Conservation (phyloP, 2,888 invertebrate genomes). For the Sericinus montela region DNA sequence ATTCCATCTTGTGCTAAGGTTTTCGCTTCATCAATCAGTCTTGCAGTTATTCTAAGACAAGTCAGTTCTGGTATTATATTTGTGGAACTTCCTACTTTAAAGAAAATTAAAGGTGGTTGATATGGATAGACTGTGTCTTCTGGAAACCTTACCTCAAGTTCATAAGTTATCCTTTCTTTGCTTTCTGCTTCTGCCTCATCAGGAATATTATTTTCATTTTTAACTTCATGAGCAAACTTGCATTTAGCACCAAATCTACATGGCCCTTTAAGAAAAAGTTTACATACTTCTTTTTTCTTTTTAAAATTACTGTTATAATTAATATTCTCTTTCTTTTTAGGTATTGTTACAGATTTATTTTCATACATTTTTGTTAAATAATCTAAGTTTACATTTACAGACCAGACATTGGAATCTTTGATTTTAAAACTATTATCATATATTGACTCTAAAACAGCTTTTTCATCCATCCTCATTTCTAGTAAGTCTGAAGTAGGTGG, state of each 20-base stretch:
- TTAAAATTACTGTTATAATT: conserved; percentile 65
- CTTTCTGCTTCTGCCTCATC: conserved; percentile 43
- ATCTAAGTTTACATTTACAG: conserved; percentile 82
- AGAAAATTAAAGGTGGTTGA: conserved; percentile 85
- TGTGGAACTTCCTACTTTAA: conserved; percentile 80
- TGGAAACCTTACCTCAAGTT: conserved; percentile 87
- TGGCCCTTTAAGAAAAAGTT: conserved; percentile 81
- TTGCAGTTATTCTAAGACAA: conserved; percentile 82
- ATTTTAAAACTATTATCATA: conserved; percentile 85
- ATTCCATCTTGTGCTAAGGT: conserved; percentile 82
- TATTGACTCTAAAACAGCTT: conserved; percentile 86
- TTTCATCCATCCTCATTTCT: conserved; percentile 85
- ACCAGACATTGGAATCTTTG: conserved; percentile 87
- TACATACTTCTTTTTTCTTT: conserved; percentile 78
- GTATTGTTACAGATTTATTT: conserved; percentile 65
- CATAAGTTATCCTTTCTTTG: conserved; percentile 73
- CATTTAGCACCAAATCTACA: conserved; percentile 88
- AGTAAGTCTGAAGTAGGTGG: conserved; percentile 74
- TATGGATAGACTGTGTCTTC: conserved; percentile 85
- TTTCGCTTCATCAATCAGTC: conserved; percentile 84
- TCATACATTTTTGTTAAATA: conserved; percentile 80
- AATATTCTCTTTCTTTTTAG: conserved; percentile 58
- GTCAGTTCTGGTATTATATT: conserved; percentile 81
- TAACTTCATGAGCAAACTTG: conserved; percentile 83
- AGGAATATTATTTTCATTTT: conserved; percentile 42